Conservation (phyloP, 2,888 invertebrate genomes). For the Macropis europaea region DNA sequence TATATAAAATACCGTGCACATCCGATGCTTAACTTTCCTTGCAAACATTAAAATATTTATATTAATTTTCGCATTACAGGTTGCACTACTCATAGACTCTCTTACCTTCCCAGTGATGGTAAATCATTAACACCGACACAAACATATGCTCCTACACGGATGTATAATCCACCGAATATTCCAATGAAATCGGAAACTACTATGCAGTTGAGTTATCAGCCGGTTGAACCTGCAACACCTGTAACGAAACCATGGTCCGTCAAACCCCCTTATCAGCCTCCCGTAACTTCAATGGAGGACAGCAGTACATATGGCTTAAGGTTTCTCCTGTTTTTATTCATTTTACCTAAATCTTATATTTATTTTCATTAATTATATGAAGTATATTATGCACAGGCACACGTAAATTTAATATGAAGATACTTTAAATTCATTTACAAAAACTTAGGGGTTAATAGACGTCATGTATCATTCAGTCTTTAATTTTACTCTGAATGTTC, state of each 20-base stretch:
- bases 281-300: constrained; percentile 68
- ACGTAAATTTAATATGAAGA: too few species aligned
- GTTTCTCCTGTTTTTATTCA: constrained; percentile 30
- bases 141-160: constrained; percentile 81
- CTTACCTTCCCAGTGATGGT: constrained; percentile 81
- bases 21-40: too few species aligned
- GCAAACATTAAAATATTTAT: background rate
- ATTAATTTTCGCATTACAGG: constrained; percentile 72
- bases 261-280: constrained; percentile 61
- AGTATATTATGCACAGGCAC: too few species aligned
- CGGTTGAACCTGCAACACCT: constrained; percentile 52
- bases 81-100: constrained; percentile 84
- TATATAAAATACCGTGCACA: too few species aligned
- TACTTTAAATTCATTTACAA: background rate
- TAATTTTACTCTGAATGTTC: too few species aligned
- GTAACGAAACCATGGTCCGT: constrained; percentile 65
- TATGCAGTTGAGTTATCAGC: constrained; percentile 81
- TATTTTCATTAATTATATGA: too few species aligned
- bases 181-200: constrained; percentile 82
- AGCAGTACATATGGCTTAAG: constrained; percentile 75
- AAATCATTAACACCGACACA: constrained; percentile 79
- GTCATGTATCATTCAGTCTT: too few species aligned
- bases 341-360: background rate
- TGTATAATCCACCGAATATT: constrained; percentile 81
- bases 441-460: too few species aligned